These are phyloP conservation scores for Hyphantria cunea DNA, from an alignment of 1,140 invertebrate genomes.

Conservation along the genomic window DNA sequence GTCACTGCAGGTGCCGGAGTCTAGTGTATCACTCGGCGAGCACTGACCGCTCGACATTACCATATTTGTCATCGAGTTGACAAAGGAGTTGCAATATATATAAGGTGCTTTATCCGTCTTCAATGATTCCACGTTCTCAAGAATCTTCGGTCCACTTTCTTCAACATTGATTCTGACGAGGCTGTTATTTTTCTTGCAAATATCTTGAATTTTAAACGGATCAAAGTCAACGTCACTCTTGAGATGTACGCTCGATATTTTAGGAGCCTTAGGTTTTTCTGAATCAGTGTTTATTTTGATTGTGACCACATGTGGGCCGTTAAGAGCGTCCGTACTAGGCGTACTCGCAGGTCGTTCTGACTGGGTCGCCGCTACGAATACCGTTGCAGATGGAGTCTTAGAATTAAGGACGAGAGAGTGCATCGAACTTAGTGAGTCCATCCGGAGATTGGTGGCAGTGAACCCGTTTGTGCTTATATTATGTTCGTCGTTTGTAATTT, in stretches of 20 bases:
- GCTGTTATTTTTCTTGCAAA: constrained; percentile 65
- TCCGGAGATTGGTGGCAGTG: constrained; percentile 50
- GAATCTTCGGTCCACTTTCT: constrained; percentile 63
- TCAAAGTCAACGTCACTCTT: constrained; percentile 73
- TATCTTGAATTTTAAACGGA: constrained; percentile 63
- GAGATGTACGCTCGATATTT: constrained; percentile 76
- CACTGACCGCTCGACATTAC: constrained; percentile 90
- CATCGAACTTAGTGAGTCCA: constrained; percentile 78
- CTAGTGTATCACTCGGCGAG: constrained; percentile 88
- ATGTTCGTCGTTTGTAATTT: constrained; percentile 63
- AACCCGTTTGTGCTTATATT: constrained; percentile 61
- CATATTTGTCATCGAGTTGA: constrained; percentile 75
- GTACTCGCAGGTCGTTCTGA: constrained; percentile 73
- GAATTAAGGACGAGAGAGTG: constrained; percentile 80
- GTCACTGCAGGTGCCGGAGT: constrained; percentile 92
- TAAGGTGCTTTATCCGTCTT: constrained; percentile 71
- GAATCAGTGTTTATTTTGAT: constrained; percentile 85
- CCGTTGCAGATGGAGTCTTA: constrained; percentile 82
- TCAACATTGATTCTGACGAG: constrained; percentile 66
- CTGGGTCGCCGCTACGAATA: constrained; percentile 83
- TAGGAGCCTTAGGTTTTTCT: constrained; percentile 76
- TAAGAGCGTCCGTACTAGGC: constrained; percentile 65
- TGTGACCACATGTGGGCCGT: constrained; percentile 84
- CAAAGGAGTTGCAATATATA: constrained; percentile 73
- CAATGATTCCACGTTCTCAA: constrained; percentile 64